These are phyloP conservation scores for Eilema depressum DNA, from an alignment of 2,888 invertebrate species.

Conservation along the genomic window DNA sequence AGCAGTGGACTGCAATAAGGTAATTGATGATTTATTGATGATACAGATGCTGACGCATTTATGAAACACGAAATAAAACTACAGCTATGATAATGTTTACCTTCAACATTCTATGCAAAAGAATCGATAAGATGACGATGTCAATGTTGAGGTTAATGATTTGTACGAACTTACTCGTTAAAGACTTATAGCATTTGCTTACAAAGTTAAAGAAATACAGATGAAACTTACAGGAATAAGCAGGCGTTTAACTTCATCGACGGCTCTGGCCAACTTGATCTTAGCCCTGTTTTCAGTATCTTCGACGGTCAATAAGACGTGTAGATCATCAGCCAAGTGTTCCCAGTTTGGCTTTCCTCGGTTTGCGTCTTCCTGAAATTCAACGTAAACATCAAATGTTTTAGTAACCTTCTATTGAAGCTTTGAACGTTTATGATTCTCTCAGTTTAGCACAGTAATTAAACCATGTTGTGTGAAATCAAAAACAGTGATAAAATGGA, in stretches of 20 bases:
- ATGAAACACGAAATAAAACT: neutral
- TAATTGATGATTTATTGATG: neutral
- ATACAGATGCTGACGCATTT: neutral
- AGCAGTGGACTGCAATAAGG: neutral
- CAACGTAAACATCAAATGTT: slow-evolving; percentile 25
- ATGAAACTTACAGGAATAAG: slow-evolving; percentile 95
- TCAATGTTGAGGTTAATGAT: neutral
- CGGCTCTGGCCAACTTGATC: slow-evolving; percentile 97
- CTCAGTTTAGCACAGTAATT: slow-evolving; percentile 39
- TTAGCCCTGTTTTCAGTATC: slow-evolving; percentile 99
- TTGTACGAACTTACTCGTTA: neutral
- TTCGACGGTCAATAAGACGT: slow-evolving; percentile 99
- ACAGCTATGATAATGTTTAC: neutral
- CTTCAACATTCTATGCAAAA: neutral
- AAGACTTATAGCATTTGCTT: neutral
- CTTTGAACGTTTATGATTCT: slow-evolving; percentile 27
- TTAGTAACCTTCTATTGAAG: slow-evolving; percentile 27
- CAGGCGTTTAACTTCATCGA: slow-evolving; percentile 99
- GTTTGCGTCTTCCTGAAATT: slow-evolving; percentile 97
- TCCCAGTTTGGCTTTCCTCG: slow-evolving; percentile 99
- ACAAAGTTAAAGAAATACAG: neutral
- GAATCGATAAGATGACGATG: neutral
- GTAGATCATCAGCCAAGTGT: slow-evolving; percentile 99
- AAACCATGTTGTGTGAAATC: slow-evolving; percentile 36
- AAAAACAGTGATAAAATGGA: slow-evolving; percentile 38